Base-by-base conservation (phyloP, 2,113 vertebrate species). In the Setophaga coronata region DNA sequence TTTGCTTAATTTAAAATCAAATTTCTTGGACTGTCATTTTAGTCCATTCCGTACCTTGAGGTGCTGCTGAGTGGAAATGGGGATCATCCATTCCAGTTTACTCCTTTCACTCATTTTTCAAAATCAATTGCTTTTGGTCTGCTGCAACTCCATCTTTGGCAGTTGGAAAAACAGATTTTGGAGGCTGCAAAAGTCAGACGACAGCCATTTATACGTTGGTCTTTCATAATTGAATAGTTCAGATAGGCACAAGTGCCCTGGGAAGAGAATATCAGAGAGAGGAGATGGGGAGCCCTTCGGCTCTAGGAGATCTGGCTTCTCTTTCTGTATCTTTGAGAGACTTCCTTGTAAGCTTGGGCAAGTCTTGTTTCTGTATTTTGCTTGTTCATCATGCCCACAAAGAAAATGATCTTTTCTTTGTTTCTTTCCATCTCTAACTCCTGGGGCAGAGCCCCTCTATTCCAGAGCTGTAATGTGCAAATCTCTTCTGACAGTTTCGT, bases 141-240 rank as follows among this genome's bases (percentile, higher is more conserved):
- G 7, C 50, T 77, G 34, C 24, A 93, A 6, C 24, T 72, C 42
- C 18, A 24, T 64, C 33, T 66, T 64, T 71, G 43, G 54, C 47
- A 62, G 36, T 10, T 58, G 56, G 42, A 51, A 90, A 80, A 89
- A 53, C 3, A 47, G 42, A 21, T 38, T 89, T 92, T 42, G 16
- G 78, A 80, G 51, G 24, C 33, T 62, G 47, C 17, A 58, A 20
- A 80, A 82, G 54, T 61, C 29, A 88, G 53, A 48, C 64, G 36
- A 34, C 14, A 69, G 18, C 31, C 23, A 29, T 53, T n/a, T 73
- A 6, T 56, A 13, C 2, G 6, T 50, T 72, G 73, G 40, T 28
- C 10, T 54, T 0, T 0, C 2, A 2, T n/a, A 40, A 40, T 0
- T 56, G 21, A 56, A 47, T 56, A 40, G 38, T 31, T 3, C 28